Evolutionary conservation across 2,888 invertebrate species (phyloP), one percentile per base, ranked within the genome.

Genomic region (Brachypalpus laphriformis): DNA sequence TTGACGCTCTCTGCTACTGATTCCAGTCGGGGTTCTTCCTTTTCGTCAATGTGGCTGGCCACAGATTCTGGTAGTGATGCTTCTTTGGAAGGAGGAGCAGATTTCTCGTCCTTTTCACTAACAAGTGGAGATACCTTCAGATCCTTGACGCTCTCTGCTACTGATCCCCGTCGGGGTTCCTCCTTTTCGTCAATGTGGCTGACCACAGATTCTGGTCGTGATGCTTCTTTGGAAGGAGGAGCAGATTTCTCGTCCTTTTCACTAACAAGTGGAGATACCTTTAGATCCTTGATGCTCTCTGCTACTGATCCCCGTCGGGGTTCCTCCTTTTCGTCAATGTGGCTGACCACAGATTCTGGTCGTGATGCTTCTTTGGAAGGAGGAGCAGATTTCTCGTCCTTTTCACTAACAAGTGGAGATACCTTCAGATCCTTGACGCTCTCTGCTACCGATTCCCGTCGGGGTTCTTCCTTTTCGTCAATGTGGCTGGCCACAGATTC

Each of bases 191-290:
- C 71, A 9, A 16, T 25, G 34, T 74, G 71, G 42, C 70, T 70
- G 1, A 90, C 90, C 81, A 90, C 91, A 16, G 91, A 91, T 65
- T 25, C 25, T 77, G 88, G 86, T 40, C 88, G 70, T 0, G 88
- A 89, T 14, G 77, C 14, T 63, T 88, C 57, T 9, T 78, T 88
- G 87, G 49, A 88, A 28, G 56, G 87, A 87, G 65, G 78, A 11
- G 18, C 34, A 0, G 56, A 57, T 25, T 51, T 51, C 9, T 45
- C 49, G 2, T 51, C 37, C 9, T 7, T 22, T 9, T 78, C 49
- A 6, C 82, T 88, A 7, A 66, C 87, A 3, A 59, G 77, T 14
- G 77, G 85, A 20, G 85, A 82, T 2, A n/a, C n/a, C n/a, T 7
- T 4, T 20, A 34, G 57, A 22, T 74, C 11, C 3, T 14, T 49